These are phyloP conservation scores for Lepidurus packardi DNA, from an alignment of 1,140 invertebrate species.

Conservation along the genomic window DNA sequence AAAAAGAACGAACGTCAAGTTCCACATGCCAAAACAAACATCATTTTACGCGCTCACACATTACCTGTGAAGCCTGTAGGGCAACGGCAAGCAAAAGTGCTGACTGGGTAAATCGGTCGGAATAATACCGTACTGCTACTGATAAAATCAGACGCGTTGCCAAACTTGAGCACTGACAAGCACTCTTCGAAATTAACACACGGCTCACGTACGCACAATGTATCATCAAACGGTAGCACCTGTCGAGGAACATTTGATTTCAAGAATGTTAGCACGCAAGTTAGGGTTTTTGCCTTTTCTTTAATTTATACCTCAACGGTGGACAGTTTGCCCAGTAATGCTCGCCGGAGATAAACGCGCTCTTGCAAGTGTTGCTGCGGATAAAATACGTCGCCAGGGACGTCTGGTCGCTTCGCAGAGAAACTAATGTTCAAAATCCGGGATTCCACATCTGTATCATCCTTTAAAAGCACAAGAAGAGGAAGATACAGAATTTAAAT, in stretches of 20 bases:
- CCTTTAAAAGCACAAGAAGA: conserved; percentile 46
- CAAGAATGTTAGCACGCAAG: not conserved
- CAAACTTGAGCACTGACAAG: conserved; percentile 83
- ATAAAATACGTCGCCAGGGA: conserved; percentile 73
- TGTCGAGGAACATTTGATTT: conserved; percentile 41
- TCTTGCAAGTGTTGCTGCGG: conserved; percentile 83
- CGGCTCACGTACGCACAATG: conserved; percentile 90
- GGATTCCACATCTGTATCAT: conserved; percentile 78
- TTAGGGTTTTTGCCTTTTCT: conserved; percentile 27
- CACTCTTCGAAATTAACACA: conserved; percentile 95
- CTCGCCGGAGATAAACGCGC: conserved; percentile 84
- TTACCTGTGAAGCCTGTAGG: conserved; percentile 68
- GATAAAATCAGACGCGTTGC: conserved; percentile 88
- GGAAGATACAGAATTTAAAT: no score
- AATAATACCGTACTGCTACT: conserved; percentile 86
- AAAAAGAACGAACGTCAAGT: conserved; percentile 17
- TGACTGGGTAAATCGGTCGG: conserved; percentile 88
- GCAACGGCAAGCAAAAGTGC: conserved; percentile 88
- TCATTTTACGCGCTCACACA: not conserved
- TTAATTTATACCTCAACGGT: conserved; percentile 64
- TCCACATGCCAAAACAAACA: not conserved
- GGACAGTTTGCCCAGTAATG: conserved; percentile 74
- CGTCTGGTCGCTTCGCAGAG: conserved; percentile 67
- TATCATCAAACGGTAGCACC: conserved; percentile 93
- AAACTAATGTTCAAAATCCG: conserved; percentile 93